Evolutionary conservation across 2,113 vertebrate species (phyloP).

Genomic region (Anser cygnoides): DNA sequence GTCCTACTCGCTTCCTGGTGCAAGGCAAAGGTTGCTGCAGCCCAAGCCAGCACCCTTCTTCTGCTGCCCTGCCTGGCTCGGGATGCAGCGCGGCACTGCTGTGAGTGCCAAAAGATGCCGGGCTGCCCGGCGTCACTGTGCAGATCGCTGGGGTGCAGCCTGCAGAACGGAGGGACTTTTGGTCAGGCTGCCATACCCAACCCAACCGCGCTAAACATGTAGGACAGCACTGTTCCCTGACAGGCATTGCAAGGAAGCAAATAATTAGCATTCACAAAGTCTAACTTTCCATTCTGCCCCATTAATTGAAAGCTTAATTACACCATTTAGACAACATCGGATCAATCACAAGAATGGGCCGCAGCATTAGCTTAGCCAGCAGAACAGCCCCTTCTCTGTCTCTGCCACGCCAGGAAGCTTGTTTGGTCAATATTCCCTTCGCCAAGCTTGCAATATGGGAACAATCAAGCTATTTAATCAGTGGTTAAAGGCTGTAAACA

Average conservation of each 20-base stretch:
- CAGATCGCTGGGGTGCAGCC: accelerated
- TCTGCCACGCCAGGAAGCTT: not conserved
- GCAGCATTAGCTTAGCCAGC: not conserved
- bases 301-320: not conserved
- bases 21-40: not conserved
- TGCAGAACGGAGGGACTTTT: not conserved
- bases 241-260: not conserved
- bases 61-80: no score
- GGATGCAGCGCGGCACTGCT: no score
- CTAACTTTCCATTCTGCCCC: not conserved
- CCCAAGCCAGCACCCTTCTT: not conserved
- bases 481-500: not conserved
- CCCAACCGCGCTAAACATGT: accelerated
- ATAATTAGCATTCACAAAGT: not conserved
- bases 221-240: not conserved
- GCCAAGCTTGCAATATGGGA: not conserved
- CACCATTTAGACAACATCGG: not conserved
- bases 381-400: not conserved
- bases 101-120: not conserved
- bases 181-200: not conserved
- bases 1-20: not conserved
- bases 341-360: not conserved
- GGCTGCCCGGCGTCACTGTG: accelerated
- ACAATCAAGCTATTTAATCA: not conserved
- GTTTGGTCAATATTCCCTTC: not conserved